Base-by-base conservation (phyloP, 2,797 vertebrate species). In the Phaenicophaeus curvirostris region DNA sequence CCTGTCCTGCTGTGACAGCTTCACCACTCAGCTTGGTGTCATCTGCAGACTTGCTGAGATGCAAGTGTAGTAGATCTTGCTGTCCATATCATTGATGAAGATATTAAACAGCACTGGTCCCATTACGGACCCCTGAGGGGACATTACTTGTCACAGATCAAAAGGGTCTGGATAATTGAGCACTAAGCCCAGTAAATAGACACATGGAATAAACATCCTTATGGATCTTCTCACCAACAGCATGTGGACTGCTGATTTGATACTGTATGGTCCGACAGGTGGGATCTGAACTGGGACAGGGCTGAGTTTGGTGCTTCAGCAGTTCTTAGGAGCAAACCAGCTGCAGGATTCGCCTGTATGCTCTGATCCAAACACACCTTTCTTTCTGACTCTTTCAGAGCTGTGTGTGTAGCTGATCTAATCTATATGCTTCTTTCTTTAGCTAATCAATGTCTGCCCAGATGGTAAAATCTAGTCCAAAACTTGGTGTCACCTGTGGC, bases 381-480 rank as follows among this genome's bases (percentile, higher is more conserved):
- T 77, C 39, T 81, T 65, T 59, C 15, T 23, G 46, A 48, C 66
- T 74, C 21, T 71, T 63, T 74, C 78, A 54, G 33, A 77, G 37
- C 42, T 80, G 42, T 2, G 3, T 71, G 74, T 85, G 46, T 65
- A 75, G 39, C 62, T 83, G 58, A 50, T 87, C 57, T 37, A 73
- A 48, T 74, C 17, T 37, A 12, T 63, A 11, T 71, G 24, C 5
- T 77, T 80, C n/a, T 77, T 50, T 46, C 42, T 51, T 75, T 54
- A 84, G 58, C 78, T 85, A 68, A 53, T 93, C 65, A 61, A 2
- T 91, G 69, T 62, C 54, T 89, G 65, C 20, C 65, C 72, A 92
- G 93, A 89, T 83, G 61, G 46, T 72, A 62, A 65, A 41, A 87
- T 50, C 33, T 68, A 55, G 77, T 89, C 72, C 89, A 87, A 94